Evolutionary conservation across 2,797 vertebrate species (phyloP).

Genomic region (Ibycter americanus): DNA sequence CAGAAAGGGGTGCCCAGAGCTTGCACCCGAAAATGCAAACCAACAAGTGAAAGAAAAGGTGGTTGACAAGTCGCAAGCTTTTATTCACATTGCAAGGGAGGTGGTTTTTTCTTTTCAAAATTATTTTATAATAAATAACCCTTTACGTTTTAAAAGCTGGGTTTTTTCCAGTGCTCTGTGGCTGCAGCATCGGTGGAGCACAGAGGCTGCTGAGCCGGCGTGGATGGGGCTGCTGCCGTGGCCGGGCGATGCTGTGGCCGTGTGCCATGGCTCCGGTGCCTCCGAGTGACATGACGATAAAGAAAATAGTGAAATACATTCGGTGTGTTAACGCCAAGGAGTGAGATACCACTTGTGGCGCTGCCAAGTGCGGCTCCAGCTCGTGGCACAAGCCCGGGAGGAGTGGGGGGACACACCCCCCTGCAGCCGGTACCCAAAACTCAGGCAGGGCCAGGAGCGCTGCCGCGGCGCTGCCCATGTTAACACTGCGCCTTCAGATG

Average conservation of each 20-base stretch:
- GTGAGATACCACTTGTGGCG: fast-evolving
- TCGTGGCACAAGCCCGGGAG: fast-evolving
- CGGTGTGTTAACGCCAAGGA: fast-evolving
- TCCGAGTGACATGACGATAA: neutral
- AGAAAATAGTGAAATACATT: fast-evolving
- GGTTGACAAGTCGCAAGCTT: neutral
- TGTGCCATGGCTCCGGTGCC: neutral
- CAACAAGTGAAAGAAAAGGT: neutral
- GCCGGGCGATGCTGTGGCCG: fast-evolving
- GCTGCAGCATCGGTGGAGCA: fast-evolving
- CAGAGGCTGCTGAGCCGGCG: fast-evolving
- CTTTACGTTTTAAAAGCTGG: fast-evolving
- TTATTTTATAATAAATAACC: neutral
- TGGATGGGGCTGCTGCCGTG: neutral
- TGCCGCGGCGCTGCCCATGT: fast-evolving
- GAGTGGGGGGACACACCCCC: neutral
- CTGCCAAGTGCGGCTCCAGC: neutral
- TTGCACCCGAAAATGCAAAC: neutral
- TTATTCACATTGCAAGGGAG: fast-evolving
- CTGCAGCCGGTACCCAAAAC: neutral
- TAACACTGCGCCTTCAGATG: neutral
- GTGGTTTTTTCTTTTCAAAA: neutral
- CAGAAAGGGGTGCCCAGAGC: neutral
- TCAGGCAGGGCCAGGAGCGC: neutral
- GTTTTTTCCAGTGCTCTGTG: fast-evolving